Evolutionary conservation across 2,888 invertebrate species (phyloP).

Genomic region (Hypomecis atomaria): DNA sequence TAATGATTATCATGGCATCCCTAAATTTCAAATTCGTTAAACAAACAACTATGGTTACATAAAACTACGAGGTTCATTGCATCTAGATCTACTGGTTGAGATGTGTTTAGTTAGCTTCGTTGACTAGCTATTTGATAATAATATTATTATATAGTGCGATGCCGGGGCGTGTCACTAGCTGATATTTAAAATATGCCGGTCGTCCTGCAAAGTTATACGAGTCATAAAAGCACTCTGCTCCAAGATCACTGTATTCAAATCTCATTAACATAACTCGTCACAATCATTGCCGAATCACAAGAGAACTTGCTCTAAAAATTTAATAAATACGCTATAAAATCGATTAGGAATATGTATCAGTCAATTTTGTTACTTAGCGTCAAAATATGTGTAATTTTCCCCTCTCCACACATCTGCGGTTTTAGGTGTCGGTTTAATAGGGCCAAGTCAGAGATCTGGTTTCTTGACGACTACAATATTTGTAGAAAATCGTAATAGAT

Average conservation of each 20-base stretch:
- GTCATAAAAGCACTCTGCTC: neutral
- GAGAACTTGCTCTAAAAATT: conserved; percentile 3
- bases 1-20: no score
- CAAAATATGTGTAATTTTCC: neutral
- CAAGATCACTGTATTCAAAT: conserved; percentile 11
- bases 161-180: neutral
- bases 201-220: neutral
- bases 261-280: conserved; percentile 40
- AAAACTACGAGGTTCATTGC: no score
- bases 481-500: neutral
- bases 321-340: neutral
- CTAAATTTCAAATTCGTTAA: no score
- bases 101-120: no score
- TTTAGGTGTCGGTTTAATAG: neutral
- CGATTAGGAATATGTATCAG: neutral
- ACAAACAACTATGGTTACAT: no score
- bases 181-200: neutral
- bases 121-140: neutral
- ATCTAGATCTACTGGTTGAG: no score
- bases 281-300: conserved; percentile 28
- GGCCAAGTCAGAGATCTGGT: conserved; percentile 3
- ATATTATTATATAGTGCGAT: neutral
- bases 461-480: neutral
- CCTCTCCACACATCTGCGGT: neutral
- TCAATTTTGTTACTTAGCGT: neutral